Percentiles rank a stretch among this genome's conserved stretches.
These are phyloP conservation scores for Aleadryas rufinucha DNA, from an alignment of 2,113 vertebrate species.

Conservation along the genomic window DNA sequence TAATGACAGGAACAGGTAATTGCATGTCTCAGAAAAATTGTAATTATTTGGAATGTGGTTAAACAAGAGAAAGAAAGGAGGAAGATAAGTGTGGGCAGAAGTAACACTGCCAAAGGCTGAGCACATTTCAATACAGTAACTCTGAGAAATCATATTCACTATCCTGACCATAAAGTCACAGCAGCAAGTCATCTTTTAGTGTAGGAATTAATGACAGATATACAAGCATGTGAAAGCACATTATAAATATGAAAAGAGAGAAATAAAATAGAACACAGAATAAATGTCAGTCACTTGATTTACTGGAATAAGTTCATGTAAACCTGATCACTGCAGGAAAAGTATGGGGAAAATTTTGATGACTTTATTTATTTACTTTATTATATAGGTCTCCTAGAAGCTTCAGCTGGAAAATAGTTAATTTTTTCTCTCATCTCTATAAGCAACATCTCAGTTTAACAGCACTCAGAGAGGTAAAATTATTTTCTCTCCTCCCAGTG, in stretches of 20 bases:
- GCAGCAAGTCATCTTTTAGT: not conserved
- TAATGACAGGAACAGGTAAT: not conserved
- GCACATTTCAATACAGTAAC: not conserved
- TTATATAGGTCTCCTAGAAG: not conserved
- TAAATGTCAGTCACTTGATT: not conserved
- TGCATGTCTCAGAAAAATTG: not conserved
- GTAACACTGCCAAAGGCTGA: not conserved
- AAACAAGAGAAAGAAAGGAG: not conserved
- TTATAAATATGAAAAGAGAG: not conserved
- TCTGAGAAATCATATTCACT: not conserved
- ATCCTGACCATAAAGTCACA: not conserved
- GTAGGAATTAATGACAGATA: not conserved
- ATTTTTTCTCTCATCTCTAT: not conserved
- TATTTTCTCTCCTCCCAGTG: not conserved
- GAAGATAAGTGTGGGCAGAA: not conserved
- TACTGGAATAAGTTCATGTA: not conserved
- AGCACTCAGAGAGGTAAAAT: not conserved
- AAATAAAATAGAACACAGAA: not conserved
- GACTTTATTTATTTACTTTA: not conserved
- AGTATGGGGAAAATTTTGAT: not conserved
- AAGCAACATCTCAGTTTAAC: not conserved
- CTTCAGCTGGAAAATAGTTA: not conserved
- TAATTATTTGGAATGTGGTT: not conserved
- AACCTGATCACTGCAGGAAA: not conserved
- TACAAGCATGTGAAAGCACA: not conserved